These are phyloP conservation scores for Cyclina sinensis DNA, from an alignment of 1,140 invertebrate genomes.

Conservation along the genomic window DNA sequence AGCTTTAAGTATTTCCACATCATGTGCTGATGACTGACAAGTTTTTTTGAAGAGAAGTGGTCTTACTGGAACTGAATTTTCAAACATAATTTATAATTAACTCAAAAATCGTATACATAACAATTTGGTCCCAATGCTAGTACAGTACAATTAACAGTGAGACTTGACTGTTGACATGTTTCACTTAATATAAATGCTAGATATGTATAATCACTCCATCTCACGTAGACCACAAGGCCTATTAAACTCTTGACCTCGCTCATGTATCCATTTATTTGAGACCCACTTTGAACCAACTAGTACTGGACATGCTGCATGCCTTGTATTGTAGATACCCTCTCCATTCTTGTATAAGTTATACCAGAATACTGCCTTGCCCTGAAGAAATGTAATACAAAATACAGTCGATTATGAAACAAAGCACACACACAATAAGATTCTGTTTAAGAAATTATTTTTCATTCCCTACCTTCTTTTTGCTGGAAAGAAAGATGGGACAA, in stretches of 20 bases:
- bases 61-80: too few species aligned
- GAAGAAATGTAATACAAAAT: too few species aligned
- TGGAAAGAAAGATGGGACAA: too few species aligned
- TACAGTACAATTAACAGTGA: neutral
- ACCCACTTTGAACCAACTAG: constrained; percentile 99
- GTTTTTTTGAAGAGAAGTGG: too few species aligned
- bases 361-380: constrained; percentile 97
- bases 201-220: constrained; percentile 71
- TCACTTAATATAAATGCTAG: neutral
- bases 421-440: too few species aligned
- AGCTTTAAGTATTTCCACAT: too few species aligned
- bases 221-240: constrained; percentile 90
- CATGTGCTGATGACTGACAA: too few species aligned
- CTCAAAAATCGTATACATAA: too few species aligned
- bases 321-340: constrained; percentile 96
- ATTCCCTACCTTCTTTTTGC: too few species aligned
- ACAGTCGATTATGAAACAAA: too few species aligned
- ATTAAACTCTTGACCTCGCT: constrained; percentile 96
- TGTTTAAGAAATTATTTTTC: too few species aligned
- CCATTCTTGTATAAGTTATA: constrained; percentile 96
- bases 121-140: neutral
- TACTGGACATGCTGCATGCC: constrained; percentile 99
- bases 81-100: too few species aligned
- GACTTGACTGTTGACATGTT: neutral
- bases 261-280: constrained; percentile 99